Conservation (phyloP, 2,113 vertebrate species). For the Typhlomys cinereus region DNA sequence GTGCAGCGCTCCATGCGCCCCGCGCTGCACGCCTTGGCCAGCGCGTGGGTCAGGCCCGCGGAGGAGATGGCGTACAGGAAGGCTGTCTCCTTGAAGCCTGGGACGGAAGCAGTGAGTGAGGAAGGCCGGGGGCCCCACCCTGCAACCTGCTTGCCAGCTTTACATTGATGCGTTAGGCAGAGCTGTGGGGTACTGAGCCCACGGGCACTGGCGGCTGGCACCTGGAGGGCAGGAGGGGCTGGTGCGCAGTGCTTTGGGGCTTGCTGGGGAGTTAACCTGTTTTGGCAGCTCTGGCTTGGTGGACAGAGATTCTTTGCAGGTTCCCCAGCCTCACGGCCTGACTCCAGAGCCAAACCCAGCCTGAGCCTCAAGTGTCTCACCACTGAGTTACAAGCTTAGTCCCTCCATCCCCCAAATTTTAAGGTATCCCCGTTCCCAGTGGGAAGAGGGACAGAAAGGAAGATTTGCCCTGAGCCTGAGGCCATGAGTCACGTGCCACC, state of each 20-base stretch:
- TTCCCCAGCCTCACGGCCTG: background rate
- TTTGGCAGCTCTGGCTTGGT: background rate
- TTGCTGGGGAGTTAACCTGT: background rate
- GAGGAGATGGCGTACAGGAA: slow-evolving; percentile 98
- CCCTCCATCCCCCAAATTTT: background rate
- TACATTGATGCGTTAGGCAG: background rate
- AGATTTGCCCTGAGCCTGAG: background rate
- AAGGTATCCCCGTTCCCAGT: background rate
- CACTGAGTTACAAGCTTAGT: background rate
- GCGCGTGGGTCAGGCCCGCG: slow-evolving; percentile 94
- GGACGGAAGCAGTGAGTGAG: background rate
- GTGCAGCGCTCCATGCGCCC: slow-evolving; percentile 99
- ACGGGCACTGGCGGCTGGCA: background rate
- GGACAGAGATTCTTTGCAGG: background rate
- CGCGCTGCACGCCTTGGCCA: slow-evolving; percentile 97
- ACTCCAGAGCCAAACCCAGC: background rate
- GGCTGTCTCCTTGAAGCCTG: slow-evolving; percentile 98
- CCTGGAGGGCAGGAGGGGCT: background rate
- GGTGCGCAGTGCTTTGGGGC: background rate
- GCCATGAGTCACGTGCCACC: background rate
- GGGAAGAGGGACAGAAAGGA: background rate
- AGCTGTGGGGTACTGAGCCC: background rate
- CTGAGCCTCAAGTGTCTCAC: background rate
- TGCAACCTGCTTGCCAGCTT: background rate
- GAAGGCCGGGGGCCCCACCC: rapidly evolving